phyloP scores from a whole-genome alignment of 1,140 invertebrate species.

The Campoletis sonorensis region DNA sequence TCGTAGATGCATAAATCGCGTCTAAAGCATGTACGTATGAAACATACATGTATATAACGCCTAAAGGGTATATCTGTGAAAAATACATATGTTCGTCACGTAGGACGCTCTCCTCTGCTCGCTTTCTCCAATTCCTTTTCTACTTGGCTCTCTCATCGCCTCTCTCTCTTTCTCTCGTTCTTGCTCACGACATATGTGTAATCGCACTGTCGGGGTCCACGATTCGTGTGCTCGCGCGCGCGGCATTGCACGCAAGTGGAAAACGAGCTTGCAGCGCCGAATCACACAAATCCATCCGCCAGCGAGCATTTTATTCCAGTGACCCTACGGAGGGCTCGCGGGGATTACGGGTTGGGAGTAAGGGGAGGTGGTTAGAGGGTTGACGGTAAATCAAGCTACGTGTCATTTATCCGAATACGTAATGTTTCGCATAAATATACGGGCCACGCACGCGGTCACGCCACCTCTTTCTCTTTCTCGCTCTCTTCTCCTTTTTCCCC shows the following conservation, averaged over 20 bases:
- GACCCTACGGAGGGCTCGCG: slow-evolving; percentile 48
- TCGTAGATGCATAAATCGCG: background rate
- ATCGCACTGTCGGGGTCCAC: slow-evolving; percentile 51
- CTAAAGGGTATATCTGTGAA: background rate
- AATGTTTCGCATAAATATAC: slow-evolving; percentile 74
- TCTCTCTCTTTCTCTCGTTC: slow-evolving; percentile 34
- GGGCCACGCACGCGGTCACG: slow-evolving; percentile 63
- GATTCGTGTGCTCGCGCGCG: slow-evolving; percentile 46
- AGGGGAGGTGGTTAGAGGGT: slow-evolving; percentile 34
- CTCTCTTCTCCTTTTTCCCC: background rate
- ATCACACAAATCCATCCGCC: slow-evolving; percentile 67
- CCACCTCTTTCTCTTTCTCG: slow-evolving; percentile 54
- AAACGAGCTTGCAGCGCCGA: slow-evolving; percentile 50
- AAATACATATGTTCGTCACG: slow-evolving; percentile 12
- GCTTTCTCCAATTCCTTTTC: slow-evolving; percentile 36
- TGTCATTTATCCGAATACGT: slow-evolving; percentile 75
- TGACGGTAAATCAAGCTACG: slow-evolving; percentile 72
- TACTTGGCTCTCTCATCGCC: slow-evolving; percentile 4
- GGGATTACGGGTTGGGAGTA: background rate
- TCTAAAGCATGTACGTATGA: background rate
- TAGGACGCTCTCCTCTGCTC: slow-evolving; percentile 21
- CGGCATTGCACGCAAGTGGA: slow-evolving; percentile 29
- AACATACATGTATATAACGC: background rate
- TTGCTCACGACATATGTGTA: slow-evolving; percentile 43
- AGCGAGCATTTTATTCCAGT: slow-evolving; percentile 67